phyloP scores from a whole-genome alignment of 2,113 vertebrate genomes.

The Aegithalos caudatus region DNA sequence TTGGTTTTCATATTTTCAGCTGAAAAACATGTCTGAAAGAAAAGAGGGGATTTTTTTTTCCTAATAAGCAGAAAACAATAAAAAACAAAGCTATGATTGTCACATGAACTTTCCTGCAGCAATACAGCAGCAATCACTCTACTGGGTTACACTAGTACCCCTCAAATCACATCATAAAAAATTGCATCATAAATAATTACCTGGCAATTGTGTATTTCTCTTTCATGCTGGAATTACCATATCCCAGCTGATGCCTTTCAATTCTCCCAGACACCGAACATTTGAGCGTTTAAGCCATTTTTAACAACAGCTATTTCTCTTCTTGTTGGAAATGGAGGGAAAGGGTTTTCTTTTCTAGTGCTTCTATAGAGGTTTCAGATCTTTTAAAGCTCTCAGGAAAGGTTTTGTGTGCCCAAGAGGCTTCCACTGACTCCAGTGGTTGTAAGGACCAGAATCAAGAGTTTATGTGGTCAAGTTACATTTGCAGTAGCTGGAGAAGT shows the following conservation, averaged over 20 bases:
- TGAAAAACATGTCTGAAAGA: neutral
- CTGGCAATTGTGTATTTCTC: neutral
- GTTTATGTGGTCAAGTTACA: neutral
- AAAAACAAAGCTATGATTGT: neutral
- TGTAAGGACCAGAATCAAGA: neutral
- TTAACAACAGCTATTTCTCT: neutral
- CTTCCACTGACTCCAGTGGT: neutral
- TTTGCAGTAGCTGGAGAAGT: neutral
- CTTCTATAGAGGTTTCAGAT: neutral
- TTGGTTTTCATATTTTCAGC: neutral
- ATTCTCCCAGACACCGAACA: fast-evolving
- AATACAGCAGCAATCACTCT: neutral
- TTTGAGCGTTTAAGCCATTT: neutral
- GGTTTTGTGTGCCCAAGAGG: neutral
- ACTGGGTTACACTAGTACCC: neutral
- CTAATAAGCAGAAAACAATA: neutral
- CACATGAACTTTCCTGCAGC: neutral
- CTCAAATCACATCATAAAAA: neutral
- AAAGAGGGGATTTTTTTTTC: neutral
- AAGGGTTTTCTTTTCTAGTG: neutral
- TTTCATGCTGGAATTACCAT: neutral
- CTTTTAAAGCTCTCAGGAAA: neutral
- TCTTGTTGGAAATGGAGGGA: neutral
- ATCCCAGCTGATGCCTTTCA: neutral
- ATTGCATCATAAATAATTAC: neutral